Evolutionary conservation across 1,140 invertebrate species (phyloP), one percentile per base, ranked within the genome.

Genomic region (Drosophila rufa): DNA sequence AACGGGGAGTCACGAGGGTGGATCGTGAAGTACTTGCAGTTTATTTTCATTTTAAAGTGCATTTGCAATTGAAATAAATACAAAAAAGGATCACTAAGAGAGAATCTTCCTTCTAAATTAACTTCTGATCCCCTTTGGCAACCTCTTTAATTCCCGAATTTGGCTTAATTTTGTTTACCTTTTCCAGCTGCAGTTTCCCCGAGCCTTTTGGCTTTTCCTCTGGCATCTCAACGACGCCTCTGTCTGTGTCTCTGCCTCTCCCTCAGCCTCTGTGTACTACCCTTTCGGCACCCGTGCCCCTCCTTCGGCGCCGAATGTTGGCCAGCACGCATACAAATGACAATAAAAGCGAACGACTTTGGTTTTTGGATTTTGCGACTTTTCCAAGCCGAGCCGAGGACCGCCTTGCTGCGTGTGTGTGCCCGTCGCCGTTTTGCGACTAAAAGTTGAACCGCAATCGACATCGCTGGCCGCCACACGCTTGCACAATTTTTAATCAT

Each of bases 401-500:
- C 19, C 17, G 12, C 14, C 33, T 11, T 15, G 0, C 40, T 17
- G 11, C 11, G 36, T 56, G 27, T 25, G 45, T 38, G 36, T 30
- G 53, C 8, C 12, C n/a, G 64, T 48, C 65, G 38, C 67, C 51
- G 65, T 70, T 43, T 70, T 50, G 53, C 67, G 50, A 56, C 65
- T 70, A 47, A 73, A 73, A 73, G 70, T 60, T 73, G 70, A 73
- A 73, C 70, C 70, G 69, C 70, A 73, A 73, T 73, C 68, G 70
- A 73, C 70, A 60, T 73, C 70, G 70, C 71, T 61, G 67, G 57
- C 66, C 51, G 64, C 73, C 59, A 65, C 67, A 83, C 77, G 85
- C 84, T 89, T 89, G 77, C 83, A 90, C 84, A 89, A 89, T 89
- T 89, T 89, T 89, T 89, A 89, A 89, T 89, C 84, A 89, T 89